Conservation (phyloP, 2,797 vertebrate genomes). For the Chaetodon trifasciatus region DNA sequence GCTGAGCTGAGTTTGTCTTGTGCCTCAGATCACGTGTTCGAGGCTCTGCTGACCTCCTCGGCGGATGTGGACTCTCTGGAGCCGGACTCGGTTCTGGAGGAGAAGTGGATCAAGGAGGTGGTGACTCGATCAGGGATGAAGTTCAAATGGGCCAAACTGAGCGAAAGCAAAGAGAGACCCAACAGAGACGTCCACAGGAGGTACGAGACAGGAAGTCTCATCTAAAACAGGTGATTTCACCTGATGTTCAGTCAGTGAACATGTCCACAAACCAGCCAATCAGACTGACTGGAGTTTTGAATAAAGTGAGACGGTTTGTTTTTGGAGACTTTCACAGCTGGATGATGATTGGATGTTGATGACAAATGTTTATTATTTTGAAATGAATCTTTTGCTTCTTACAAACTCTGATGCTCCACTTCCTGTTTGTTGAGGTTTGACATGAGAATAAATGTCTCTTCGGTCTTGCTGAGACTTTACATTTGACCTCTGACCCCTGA, state of each 20-base stretch:
- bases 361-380: not conserved
- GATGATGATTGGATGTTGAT: not conserved
- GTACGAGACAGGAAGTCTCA: slow-evolving; percentile 70
- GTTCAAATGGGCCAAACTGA: slow-evolving; percentile 88
- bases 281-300: too few species aligned
- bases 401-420: too few species aligned
- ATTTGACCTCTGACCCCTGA: slow-evolving; percentile 10
- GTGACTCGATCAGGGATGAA: slow-evolving; percentile 93
- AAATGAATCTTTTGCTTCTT: too few species aligned
- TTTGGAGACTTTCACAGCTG: too few species aligned
- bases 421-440: too few species aligned
- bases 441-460: too few species aligned
- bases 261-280: not conserved
- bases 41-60: slow-evolving; percentile 88
- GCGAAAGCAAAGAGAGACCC: slow-evolving; percentile 81
- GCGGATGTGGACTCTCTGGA: slow-evolving; percentile 85
- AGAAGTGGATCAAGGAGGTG: slow-evolving; percentile 89
- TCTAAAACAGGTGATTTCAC: too few species aligned
- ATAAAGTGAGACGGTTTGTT: not conserved
- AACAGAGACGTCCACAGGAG: slow-evolving; percentile 89
- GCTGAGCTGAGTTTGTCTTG: slow-evolving; percentile 76
- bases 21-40: slow-evolving; percentile 87
- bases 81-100: slow-evolving; percentile 84
- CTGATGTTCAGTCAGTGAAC: not conserved
- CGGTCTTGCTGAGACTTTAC: not conserved